Percentiles rank a stretch among this genome's conserved stretches.
Evolutionary conservation across 2,888 invertebrate species (phyloP).

Genomic region (Allolobophora icterica): DNA sequence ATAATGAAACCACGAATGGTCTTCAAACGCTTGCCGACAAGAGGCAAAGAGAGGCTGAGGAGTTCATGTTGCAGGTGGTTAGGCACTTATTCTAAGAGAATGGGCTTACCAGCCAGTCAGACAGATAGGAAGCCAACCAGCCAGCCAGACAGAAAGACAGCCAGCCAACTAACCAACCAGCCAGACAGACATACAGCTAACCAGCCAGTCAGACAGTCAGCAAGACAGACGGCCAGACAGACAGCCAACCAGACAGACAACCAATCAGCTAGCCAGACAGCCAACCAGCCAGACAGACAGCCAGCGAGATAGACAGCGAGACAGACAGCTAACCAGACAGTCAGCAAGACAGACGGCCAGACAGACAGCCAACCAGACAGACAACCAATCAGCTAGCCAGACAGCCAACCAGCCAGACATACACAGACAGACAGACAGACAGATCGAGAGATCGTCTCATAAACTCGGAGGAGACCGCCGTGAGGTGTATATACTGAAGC

Average conservation of each 20-base stretch:
- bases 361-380: not conserved
- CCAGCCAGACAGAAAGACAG: slow-evolving; percentile 21
- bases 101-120: too few species aligned
- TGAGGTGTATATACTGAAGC: not conserved
- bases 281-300: not conserved
- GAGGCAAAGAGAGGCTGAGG: too few species aligned
- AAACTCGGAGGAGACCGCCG: not conserved
- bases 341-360: not conserved
- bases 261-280: not conserved
- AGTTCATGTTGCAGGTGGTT: too few species aligned
- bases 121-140: not conserved
- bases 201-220: not conserved
- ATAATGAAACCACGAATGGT: too few species aligned
- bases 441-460: too few species aligned
- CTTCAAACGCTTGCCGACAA: too few species aligned
- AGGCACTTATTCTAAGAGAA: too few species aligned
- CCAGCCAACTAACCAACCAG: not conserved
- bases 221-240: slow-evolving; percentile 8
- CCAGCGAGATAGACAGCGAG: not conserved
- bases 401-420: not conserved
- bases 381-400: not conserved
- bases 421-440: too few species aligned
- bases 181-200: not conserved
- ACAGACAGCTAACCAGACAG: not conserved
- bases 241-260: slow-evolving; percentile 12